Evolutionary conservation across 1,140 invertebrate species (phyloP).

Genomic region (Drosophila punjabiensis): DNA sequence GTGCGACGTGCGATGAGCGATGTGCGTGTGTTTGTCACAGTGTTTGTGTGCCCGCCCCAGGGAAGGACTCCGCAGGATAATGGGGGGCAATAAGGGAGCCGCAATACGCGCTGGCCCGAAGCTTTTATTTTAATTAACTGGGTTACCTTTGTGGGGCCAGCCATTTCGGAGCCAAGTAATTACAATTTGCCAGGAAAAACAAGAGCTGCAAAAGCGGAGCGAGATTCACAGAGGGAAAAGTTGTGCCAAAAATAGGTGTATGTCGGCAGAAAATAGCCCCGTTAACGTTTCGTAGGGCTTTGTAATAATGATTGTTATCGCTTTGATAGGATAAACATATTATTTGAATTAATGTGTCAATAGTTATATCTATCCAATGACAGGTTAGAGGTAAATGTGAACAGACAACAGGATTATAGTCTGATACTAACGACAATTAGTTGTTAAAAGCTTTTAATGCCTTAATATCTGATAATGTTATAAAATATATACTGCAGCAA

Average conservation of each 20-base stretch:
- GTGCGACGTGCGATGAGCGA: constrained; percentile 1
- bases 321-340: not conserved
- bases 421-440: not conserved
- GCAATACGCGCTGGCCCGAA: constrained; percentile 46
- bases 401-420: not conserved
- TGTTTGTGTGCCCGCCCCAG: constrained; percentile 11
- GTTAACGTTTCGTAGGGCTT: not conserved
- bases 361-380: not conserved
- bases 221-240: constrained; percentile 7
- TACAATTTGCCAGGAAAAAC: constrained; percentile 35
- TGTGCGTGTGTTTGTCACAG: constrained; percentile 5
- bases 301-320: not conserved
- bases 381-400: not conserved
- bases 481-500: not conserved
- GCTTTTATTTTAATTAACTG: constrained; percentile 64
- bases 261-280: not conserved
- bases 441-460: no score
- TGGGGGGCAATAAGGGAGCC: constrained; percentile 15
- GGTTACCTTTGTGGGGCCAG: constrained; percentile 53
- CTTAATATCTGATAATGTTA: no score
- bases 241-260: not conserved
- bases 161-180: constrained; percentile 49
- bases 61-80: not conserved
- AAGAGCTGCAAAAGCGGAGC: constrained; percentile 3
- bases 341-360: not conserved